Base-by-base conservation (phyloP, 2,113 vertebrate genomes). In the Tor tambroides region DNA sequence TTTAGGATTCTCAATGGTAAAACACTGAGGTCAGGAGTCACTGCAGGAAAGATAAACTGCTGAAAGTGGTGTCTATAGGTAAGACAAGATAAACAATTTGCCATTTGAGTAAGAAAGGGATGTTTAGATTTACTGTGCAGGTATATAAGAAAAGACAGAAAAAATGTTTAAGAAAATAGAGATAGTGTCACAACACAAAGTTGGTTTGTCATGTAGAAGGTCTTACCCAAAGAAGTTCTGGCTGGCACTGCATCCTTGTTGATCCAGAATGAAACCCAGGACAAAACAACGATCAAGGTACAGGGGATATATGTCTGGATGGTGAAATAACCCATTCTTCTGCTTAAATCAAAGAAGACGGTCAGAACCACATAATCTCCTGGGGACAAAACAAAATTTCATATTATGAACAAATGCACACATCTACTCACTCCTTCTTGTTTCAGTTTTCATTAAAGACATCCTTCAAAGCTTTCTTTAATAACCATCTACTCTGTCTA, bases 191-290 rank as follows among this genome's bases (percentile, higher is more conserved):
- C 8, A 21, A 15, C n/a, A 76, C 12, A 46, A 77, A 77, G 46
- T 1, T 15, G 2, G 3, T 67, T 21, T 15, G 43, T 49, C 67
- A 80, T 35, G 26, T 17, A 41, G 19, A 21, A 15, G 1, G 19
- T 84, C 92, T 94, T 93, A 99, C 98, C 98, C 91, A 99, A 92
- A 46, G 98, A 99, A 19, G 98, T 99, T 92, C 98, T 96, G 78
- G 98, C 98, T 86, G 98, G 98, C 17, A 99, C 98, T 0, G 98
- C 98, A 89, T 99, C 98, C 92, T 99, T 99, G 90, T 99, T 99
- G 92, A 99, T 99, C 98, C 98, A 99, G 92, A 99, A 99, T 14
- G 98, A 99, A 46, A 99, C 98, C 98, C 98, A 99, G 51, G 98
- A 99, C 9, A 99, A 91, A 56, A 99, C 98, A 2, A 99, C 98